A percentile compares a stretch with the other conserved stretches of the same genome.
phyloP scores from a whole-genome alignment of 2,797 vertebrate species.

The Dipus sagitta region DNA sequence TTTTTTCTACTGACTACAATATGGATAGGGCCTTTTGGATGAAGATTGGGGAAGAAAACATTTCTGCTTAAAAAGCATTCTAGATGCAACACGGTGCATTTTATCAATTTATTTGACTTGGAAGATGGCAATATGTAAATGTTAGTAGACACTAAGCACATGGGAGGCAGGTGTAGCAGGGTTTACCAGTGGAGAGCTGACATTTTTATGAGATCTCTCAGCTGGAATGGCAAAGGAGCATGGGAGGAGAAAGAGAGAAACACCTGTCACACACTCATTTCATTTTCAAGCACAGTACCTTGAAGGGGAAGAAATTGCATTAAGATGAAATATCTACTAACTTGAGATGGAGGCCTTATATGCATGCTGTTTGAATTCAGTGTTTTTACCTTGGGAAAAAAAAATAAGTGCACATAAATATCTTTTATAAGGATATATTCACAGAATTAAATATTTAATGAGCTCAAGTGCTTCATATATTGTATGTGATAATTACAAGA shows the following conservation, averaged over 20 bases:
- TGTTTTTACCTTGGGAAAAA: not conserved
- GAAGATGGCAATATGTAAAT: not conserved
- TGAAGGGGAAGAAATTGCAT: constrained; percentile 65
- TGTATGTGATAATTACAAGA: no score
- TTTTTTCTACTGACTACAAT: not conserved
- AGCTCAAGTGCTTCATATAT: not conserved
- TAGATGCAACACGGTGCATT: not conserved
- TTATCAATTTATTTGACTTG: constrained; percentile 39
- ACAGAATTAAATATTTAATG: not conserved
- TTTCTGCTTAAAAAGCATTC: constrained; percentile 1
- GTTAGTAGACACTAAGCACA: constrained; percentile 44
- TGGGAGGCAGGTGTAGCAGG: not conserved
- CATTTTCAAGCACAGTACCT: constrained; percentile 61
- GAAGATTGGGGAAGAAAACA: constrained; percentile 27
- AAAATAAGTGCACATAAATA: constrained; percentile 51
- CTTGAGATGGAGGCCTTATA: constrained; percentile 55
- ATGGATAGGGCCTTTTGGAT: not conserved
- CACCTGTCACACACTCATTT: constrained; percentile 74
- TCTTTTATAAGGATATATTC: not conserved
- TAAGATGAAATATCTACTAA: constrained; percentile 67
- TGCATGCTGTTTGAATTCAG: constrained; percentile 19
- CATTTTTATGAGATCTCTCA: constrained; percentile 75
- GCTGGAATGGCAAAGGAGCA: constrained; percentile 68
- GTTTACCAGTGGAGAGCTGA: constrained; percentile 54
- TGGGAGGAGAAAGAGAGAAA: constrained; percentile 13